phyloP scores from a whole-genome alignment of 1,140 invertebrate species.

The Polyergus mexicanus region DNA sequence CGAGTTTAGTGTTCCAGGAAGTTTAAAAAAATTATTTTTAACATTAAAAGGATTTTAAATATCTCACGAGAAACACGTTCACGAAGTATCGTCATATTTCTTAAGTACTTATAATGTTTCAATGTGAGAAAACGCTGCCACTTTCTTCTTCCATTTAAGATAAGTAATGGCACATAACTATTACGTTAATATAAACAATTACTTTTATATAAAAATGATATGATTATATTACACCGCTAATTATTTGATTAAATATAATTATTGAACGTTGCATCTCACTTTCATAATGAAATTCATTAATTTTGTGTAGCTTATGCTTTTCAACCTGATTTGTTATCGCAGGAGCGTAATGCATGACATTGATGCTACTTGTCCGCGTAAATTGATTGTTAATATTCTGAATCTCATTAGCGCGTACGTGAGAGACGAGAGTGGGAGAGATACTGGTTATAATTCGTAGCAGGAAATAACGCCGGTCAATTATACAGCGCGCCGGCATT shows the following conservation, averaged over 20 bases:
- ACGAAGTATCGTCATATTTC: neutral
- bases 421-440: neutral
- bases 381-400: slow-evolving; percentile 52
- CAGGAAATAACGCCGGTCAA: slow-evolving; percentile 43
- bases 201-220: neutral
- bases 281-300: neutral
- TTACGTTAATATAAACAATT: neutral
- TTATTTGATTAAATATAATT: neutral
- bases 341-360: slow-evolving; percentile 14
- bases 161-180: neutral
- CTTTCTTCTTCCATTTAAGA: neutral
- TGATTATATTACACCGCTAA: neutral
- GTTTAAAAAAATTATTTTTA: neutral
- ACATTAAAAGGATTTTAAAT: neutral
- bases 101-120: neutral
- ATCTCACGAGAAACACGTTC: neutral
- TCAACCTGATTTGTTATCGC: slow-evolving; percentile 37
- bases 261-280: neutral
- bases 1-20: neutral
- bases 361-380: slow-evolving; percentile 14
- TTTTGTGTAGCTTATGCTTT: neutral
- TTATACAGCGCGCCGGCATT: slow-evolving; percentile 50
- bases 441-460: slow-evolving; percentile 24
- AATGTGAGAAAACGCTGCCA: neutral
- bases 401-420: slow-evolving; percentile 40